These are phyloP conservation scores for Cyclophora albipunctata DNA, from an alignment of 2,888 invertebrate genomes.

Conservation along the genomic window DNA sequence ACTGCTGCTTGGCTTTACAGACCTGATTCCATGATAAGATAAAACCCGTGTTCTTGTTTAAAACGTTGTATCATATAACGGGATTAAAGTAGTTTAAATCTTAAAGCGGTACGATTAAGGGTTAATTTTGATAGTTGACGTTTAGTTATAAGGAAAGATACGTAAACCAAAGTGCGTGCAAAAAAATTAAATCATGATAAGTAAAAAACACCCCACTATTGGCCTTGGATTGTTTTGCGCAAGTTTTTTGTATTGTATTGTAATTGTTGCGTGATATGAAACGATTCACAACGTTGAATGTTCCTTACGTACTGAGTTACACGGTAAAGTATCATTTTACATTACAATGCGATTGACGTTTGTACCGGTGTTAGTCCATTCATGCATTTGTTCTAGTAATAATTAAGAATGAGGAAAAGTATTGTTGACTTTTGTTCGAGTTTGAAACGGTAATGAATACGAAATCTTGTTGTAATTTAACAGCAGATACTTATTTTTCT, in stretches of 20 bases:
- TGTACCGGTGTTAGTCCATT: background rate
- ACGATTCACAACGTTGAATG: constrained; percentile 12
- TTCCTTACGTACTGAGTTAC: constrained; percentile 6
- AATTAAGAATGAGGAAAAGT: no score
- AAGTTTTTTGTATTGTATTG: constrained; percentile 26
- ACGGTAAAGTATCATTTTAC: no score
- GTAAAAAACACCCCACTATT: constrained; percentile 27
- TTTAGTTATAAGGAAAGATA: no score
- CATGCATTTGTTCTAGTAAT: no score
- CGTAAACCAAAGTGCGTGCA: constrained; percentile 1
- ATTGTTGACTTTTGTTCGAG: no score
- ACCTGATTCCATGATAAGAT: constrained; percentile 24
- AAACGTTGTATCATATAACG: constrained; percentile 3
- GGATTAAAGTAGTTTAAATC: background rate
- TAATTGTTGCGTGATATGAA: constrained; percentile 23
- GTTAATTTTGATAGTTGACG: no score
- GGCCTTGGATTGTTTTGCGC: constrained; percentile 35
- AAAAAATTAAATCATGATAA: constrained; percentile 8
- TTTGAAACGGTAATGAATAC: no score
- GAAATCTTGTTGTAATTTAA: no score
- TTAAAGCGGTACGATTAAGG: no score
- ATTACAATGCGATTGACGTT: background rate
- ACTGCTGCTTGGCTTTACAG: constrained; percentile 20
- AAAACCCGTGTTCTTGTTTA: constrained; percentile 6
- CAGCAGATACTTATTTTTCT: no score